These are phyloP conservation scores for Julus scandinavius DNA, from an alignment of 2,888 invertebrate species.

Conservation along the genomic window DNA sequence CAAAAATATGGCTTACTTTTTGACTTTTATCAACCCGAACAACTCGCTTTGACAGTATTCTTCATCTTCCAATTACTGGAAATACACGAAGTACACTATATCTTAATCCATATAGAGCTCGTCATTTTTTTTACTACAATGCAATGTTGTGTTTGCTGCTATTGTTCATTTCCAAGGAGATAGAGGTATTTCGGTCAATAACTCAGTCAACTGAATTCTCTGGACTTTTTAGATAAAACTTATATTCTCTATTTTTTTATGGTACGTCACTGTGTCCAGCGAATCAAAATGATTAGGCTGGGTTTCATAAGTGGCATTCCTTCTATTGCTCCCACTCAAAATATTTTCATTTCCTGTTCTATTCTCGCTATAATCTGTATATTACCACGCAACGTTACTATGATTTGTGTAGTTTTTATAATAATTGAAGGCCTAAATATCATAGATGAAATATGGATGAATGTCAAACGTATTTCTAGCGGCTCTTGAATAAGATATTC, in stretches of 20 bases:
- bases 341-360: background rate
- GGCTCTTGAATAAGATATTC: no score
- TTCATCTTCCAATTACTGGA: constrained; percentile 7
- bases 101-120: constrained; percentile 24
- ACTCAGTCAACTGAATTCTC: background rate
- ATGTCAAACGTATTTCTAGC: no score
- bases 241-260: background rate
- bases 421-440: no score
- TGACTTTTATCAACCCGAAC: background rate
- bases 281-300: background rate
- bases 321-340: background rate
- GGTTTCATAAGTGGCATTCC: constrained; percentile 34
- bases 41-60: background rate
- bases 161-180: background rate
- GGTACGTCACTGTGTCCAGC: background rate
- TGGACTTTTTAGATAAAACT: background rate
- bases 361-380: background rate
- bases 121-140: background rate
- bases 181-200: constrained; percentile 7
- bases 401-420: background rate
- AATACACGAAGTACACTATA: background rate
- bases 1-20: background rate
- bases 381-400: background rate
- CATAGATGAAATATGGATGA: no score
- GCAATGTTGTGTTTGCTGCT: background rate